A percentile compares a stretch with the other conserved stretches of the same genome.
These are phyloP conservation scores for Agrochola circellaris DNA, from an alignment of 2,888 invertebrate genomes.

Conservation along the genomic window DNA sequence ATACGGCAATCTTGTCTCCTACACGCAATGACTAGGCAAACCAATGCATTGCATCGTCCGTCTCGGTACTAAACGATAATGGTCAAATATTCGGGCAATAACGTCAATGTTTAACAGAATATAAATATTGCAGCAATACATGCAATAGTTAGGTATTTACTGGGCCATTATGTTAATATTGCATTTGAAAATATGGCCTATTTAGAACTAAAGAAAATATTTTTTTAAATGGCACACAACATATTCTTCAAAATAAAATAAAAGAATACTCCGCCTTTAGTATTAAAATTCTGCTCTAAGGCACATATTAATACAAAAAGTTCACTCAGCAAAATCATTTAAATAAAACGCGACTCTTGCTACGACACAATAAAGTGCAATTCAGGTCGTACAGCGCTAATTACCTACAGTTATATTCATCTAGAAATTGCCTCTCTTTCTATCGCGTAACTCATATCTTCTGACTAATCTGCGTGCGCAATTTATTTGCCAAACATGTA, in stretches of 20 bases:
- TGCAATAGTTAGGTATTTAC: not conserved
- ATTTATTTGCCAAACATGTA: no score
- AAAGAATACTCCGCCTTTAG: not conserved
- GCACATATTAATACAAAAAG: no score
- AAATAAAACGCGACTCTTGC: no score
- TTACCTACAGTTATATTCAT: no score
- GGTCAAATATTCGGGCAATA: not conserved
- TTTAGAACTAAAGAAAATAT: not conserved
- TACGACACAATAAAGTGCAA: no score
- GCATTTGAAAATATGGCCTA: not conserved
- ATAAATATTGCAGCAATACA: not conserved
- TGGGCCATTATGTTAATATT: not conserved
- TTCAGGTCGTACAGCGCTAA: no score
- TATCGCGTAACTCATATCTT: no score
- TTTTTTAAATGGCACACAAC: no score
- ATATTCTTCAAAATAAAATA: not conserved
- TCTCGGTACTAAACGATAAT: not conserved
- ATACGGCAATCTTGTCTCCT: not conserved
- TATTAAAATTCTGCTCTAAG: not conserved
- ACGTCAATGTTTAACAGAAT: not conserved
- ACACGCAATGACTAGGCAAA: no score
- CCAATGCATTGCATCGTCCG: not conserved
- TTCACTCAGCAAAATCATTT: no score
- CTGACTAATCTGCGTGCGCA: no score
- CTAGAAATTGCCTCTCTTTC: no score